A percentile compares a stretch with the other conserved stretches of the same genome.
Evolutionary conservation across 2,888 invertebrate species (phyloP).

Genomic region (Drosophila borealis): DNA sequence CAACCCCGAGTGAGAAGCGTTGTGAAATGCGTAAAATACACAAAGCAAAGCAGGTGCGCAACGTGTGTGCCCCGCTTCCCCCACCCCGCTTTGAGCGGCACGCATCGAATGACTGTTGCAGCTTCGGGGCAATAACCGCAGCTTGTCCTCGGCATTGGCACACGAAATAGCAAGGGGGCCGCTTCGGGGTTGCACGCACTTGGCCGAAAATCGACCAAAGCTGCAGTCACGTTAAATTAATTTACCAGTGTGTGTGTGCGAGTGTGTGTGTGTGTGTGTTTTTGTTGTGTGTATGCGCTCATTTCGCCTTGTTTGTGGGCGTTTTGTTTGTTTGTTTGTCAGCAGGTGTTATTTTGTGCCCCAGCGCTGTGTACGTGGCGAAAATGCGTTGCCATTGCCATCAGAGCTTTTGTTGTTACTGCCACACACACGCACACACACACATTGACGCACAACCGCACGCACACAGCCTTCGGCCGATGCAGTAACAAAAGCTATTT

Average conservation of each 20-base stretch:
- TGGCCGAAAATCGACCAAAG: constrained; percentile 74
- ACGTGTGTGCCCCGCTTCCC: not conserved
- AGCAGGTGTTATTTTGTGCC: constrained; percentile 78
- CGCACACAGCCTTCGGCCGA: constrained; percentile 13
- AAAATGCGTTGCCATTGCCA: constrained; percentile 70
- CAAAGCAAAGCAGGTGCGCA: constrained; percentile 39
- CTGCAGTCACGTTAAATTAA: constrained; percentile 81
- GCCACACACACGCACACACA: constrained; percentile 26
- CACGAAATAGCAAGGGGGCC: constrained; percentile 24
- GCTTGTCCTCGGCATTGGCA: constrained; percentile 68
- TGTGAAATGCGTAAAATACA: constrained; percentile 76
- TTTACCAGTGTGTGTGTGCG: constrained; percentile 58
- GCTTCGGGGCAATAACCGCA: constrained; percentile 74
- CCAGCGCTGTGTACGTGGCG: constrained; percentile 67
- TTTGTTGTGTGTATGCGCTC: constrained; percentile 54
- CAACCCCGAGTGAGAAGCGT: constrained; percentile 27
- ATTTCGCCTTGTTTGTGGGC: constrained; percentile 73
- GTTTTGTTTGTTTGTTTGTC: constrained; percentile 77
- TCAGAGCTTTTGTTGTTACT: constrained; percentile 50
- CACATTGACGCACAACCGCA: constrained; percentile 4
- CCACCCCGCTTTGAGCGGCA: not conserved
- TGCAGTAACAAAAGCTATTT: constrained; percentile 72
- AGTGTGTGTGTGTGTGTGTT: constrained; percentile 36
- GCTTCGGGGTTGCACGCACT: constrained; percentile 44
- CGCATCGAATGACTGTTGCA: constrained; percentile 31